phyloP scores from a whole-genome alignment of 2,113 vertebrate species.

The Ammodramus savannarum region DNA sequence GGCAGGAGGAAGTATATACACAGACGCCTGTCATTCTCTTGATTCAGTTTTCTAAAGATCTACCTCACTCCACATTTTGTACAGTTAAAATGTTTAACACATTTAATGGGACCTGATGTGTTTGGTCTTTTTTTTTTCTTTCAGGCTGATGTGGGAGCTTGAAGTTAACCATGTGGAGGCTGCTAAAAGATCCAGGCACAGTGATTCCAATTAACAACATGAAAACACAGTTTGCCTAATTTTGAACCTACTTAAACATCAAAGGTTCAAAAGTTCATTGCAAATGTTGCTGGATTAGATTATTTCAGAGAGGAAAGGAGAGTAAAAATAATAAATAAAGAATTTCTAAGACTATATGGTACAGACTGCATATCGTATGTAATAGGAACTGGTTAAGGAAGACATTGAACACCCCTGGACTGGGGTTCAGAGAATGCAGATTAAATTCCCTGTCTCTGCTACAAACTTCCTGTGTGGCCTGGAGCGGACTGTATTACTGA shows the following conservation, averaged over 20 bases:
- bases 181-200: conserved; percentile 16
- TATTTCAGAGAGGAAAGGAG: background rate
- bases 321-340: background rate
- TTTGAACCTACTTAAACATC: conserved; percentile 9
- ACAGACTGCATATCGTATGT: background rate
- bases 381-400: conserved; percentile 13
- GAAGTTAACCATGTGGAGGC: conserved; percentile 23
- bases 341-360: background rate
- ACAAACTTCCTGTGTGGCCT: conserved; percentile 54
- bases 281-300: conserved; percentile 1
- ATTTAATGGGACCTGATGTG: background rate
- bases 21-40: background rate
- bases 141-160: background rate
- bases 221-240: conserved; percentile 28
- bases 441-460: conserved; percentile 22
- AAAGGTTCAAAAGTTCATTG: conserved; percentile 52
- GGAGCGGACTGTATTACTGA: background rate
- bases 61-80: background rate
- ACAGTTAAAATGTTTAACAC: conserved; percentile 21
- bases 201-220: conserved; percentile 21
- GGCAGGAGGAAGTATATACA: conserved; percentile 26
- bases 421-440: background rate
- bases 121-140: background rate
- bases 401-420: background rate
- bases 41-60: conserved; percentile 14